Conservation (phyloP, 2,113 vertebrate species). For the Argyrosomus japonicus region DNA sequence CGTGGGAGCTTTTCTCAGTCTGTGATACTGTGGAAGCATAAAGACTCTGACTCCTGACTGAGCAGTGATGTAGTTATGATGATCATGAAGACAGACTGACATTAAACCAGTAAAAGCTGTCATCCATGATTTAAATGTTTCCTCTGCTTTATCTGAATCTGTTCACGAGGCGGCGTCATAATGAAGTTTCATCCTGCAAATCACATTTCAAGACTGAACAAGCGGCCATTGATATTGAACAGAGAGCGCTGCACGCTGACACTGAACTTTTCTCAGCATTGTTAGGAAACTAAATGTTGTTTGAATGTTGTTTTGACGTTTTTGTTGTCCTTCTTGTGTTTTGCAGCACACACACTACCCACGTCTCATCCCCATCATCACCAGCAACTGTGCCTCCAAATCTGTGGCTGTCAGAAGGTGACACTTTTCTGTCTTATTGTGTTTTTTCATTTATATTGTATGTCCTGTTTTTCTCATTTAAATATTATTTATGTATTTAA, state of each 20-base stretch:
- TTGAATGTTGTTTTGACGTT: not conserved
- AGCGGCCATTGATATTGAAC: not conserved
- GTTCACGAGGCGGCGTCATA: not conserved
- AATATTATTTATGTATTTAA: not conserved
- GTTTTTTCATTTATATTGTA: not conserved
- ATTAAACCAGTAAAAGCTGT: not conserved
- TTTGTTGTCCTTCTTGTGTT: conserved; percentile 2
- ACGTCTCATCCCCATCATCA: conserved; percentile 96
- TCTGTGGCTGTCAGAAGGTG: conserved; percentile 95
- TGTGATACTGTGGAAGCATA: not conserved
- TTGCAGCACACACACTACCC: conserved; percentile 94
- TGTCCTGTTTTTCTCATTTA: not conserved
- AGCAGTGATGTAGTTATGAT: too few relatives aligned
- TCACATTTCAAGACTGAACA: not conserved
- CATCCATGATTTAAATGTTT: too few relatives aligned
- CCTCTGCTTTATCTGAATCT: not conserved
- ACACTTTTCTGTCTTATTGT: conserved; percentile 8
- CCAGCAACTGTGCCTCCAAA: conserved; percentile 94
- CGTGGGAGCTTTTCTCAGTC: conserved; percentile 36
- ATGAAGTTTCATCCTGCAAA: not conserved
- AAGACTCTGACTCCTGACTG: too few relatives aligned
- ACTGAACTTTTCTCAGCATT: too few relatives aligned
- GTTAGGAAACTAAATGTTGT: not conserved
- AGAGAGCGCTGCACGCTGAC: too few relatives aligned
- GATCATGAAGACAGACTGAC: too few relatives aligned